phyloP scores from a whole-genome alignment of 2,113 vertebrate genomes.

The Amphiprion percula region DNA sequence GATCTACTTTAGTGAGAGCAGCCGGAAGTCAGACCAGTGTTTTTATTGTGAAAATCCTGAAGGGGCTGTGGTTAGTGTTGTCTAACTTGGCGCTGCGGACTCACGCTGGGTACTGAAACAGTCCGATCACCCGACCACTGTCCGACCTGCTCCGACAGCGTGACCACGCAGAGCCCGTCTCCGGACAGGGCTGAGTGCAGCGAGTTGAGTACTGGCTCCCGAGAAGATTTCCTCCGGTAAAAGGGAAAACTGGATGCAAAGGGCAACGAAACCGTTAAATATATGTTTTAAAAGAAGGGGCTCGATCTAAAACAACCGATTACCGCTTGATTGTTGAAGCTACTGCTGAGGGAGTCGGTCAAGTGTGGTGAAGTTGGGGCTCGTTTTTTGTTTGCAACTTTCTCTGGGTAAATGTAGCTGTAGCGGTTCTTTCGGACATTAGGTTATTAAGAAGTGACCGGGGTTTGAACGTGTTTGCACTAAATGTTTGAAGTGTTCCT shows the following conservation, averaged over 20 bases:
- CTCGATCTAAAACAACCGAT: slow-evolving; percentile 19
- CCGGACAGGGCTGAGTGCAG: slow-evolving; percentile 6
- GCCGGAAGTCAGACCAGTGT: not conserved
- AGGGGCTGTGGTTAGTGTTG: not conserved
- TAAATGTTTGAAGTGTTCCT: not conserved
- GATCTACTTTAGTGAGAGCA: not conserved
- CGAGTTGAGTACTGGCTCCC: not conserved
- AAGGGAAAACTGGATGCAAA: slow-evolving; percentile 32
- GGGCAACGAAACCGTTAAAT: slow-evolving; percentile 16
- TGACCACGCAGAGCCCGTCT: slow-evolving; percentile 2
- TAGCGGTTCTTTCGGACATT: not conserved
- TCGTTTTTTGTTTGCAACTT: slow-evolving; percentile 45
- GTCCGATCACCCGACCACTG: not conserved
- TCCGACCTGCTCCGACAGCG: slow-evolving; percentile 40
- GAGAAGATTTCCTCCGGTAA: not conserved
- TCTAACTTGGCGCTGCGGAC: not conserved
- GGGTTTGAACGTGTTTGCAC: slow-evolving; percentile 12
- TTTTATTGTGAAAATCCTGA: slow-evolving; percentile 61
- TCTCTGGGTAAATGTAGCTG: slow-evolving; percentile 5
- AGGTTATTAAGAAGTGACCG: not conserved
- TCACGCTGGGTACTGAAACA: slow-evolving; percentile 49
- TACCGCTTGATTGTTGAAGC: not conserved
- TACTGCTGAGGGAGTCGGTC: slow-evolving; percentile 22
- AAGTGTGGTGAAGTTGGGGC: slow-evolving; percentile 55
- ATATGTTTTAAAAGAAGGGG: slow-evolving; percentile 20